phyloP scores from a whole-genome alignment of 2,113 vertebrate genomes.

The Phalacrocorax brasilianus region DNA sequence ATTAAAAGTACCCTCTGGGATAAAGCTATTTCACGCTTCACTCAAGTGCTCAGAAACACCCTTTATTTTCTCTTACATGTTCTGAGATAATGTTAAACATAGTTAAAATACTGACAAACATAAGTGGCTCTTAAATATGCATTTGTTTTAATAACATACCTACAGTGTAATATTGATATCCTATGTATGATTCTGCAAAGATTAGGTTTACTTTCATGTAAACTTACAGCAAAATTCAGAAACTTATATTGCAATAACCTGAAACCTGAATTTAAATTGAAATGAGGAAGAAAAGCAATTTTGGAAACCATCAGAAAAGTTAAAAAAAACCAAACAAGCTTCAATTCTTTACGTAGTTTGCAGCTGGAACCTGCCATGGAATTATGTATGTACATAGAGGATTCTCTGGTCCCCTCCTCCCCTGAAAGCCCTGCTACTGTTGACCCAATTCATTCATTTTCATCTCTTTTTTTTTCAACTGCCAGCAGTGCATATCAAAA shows the following conservation, averaged over 20 bases:
- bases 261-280: constrained; percentile 4
- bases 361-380: background rate
- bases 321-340: background rate
- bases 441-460: background rate
- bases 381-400: background rate
- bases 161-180: background rate
- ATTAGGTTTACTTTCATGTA: background rate
- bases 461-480: background rate
- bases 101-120: background rate
- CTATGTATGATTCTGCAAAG: background rate
- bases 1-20: background rate
- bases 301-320: background rate
- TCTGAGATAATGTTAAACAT: background rate
- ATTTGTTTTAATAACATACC: background rate
- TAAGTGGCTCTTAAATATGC: background rate
- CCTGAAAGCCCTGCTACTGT: background rate
- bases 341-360: background rate
- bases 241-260: background rate
- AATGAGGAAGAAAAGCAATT: background rate
- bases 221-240: background rate
- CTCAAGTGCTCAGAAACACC: background rate
- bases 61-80: background rate
- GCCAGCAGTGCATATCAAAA: background rate
- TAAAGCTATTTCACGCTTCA: background rate
- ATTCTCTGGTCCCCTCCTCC: background rate